Evolutionary conservation across 2,797 vertebrate genomes (phyloP), one percentile per base, ranked within the genome.

Genomic region (Heterohyrax brucei): DNA sequence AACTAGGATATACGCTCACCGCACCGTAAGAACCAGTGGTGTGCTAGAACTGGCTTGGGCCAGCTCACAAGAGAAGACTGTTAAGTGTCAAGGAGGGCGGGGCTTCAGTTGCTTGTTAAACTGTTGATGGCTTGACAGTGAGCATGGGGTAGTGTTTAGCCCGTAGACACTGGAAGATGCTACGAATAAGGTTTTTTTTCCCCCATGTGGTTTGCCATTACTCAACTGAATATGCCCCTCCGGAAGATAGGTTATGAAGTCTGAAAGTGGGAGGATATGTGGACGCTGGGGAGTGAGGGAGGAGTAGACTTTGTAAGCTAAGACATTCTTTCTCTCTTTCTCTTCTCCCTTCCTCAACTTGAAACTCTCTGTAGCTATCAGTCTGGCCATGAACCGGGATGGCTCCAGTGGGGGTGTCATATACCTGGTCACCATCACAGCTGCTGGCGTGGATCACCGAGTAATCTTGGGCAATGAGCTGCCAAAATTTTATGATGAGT

Each of bases 371-470:
- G 21, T 91, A 99, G 99, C 99, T n/a, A 98, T 99, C 0, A 76
- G 99, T 73, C 83, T 99, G 98, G 99, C 99, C 1, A 99, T 99
- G 99, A 97, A 86, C 87, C 98, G 99, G 10, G 99, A 99, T 0
- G 99, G 99, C 33, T 99, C 99, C 59, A 99, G 99, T 0, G 99
- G 99, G 0, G 99, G 99, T 0, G 98, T 99, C 91, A 99, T 99
- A 1, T 99, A 99, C 73, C 91, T 99, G 0, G 99, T 98, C 93
- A 99, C 99, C 44, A 98, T 99, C 18, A 99, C 99, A 56, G 73
- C 99, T 96, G 97, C 98, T 0, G 97, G 98, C 18, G 96, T 98
- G 28, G 99, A 99, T 89, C 99, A 99, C 91, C 99, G 98, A 59
- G 98, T 99, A 0, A 46, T 99, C 93, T 97, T 99, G 59, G 99